A percentile compares a stretch with the other conserved stretches of the same genome.
These are phyloP conservation scores for Parauchenoglanis punctatus DNA, from an alignment of 2,797 vertebrate genomes.

Conservation along the genomic window DNA sequence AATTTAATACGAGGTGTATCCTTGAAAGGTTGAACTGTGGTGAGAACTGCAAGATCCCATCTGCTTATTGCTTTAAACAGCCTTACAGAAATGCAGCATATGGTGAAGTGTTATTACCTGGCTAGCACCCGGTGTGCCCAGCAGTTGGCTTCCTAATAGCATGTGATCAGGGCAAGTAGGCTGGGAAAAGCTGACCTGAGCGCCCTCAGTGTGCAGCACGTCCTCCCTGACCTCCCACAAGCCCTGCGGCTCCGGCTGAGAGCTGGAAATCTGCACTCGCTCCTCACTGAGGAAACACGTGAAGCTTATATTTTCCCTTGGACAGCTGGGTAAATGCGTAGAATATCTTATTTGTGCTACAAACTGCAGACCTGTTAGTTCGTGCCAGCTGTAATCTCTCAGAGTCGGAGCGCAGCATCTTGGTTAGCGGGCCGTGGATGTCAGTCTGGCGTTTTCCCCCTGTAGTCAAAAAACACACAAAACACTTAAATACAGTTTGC, in stretches of 20 bases:
- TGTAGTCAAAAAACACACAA: conserved; percentile 57
- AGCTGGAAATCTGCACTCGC: conserved; percentile 84
- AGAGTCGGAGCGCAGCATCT: conserved; percentile 77
- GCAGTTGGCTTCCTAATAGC: conserved; percentile 89
- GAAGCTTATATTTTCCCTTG: neutral
- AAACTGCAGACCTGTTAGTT: conserved; percentile 65
- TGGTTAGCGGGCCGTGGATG: conserved; percentile 73
- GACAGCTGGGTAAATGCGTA: neutral
- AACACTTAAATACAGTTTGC: neutral
- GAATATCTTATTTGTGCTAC: neutral
- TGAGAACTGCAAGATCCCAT: neutral
- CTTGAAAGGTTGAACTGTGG: neutral
- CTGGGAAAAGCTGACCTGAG: conserved; percentile 93
- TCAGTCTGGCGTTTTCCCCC: conserved; percentile 76
- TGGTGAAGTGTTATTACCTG: conserved; percentile 78
- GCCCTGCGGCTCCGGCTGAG: conserved; percentile 88
- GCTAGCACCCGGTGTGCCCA: conserved; percentile 90
- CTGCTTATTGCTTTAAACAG: neutral
- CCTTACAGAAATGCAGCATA: neutral
- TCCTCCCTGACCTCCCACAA: conserved; percentile 79
- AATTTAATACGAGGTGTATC: neutral
- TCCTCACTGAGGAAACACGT: conserved; percentile 78
- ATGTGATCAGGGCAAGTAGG: conserved; percentile 92
- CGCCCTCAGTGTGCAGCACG: conserved; percentile 76
- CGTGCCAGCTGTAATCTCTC: conserved; percentile 65